Conservation (phyloP, 2,113 vertebrate genomes). For the Dryoscopus gambensis region DNA sequence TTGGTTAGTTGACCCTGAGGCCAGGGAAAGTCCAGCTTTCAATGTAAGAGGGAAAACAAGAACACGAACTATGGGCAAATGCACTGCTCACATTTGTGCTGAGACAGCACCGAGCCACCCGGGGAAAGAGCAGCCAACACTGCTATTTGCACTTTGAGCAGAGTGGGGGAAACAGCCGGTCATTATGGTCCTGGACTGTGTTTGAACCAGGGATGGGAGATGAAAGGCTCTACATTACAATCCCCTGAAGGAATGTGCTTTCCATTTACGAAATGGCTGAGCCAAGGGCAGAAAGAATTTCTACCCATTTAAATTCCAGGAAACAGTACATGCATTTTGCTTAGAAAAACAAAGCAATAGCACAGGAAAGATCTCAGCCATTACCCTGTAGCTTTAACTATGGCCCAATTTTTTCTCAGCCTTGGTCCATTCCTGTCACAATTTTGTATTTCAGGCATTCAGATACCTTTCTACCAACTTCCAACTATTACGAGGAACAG, state of each 20-base stretch:
- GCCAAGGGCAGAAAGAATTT: conserved; percentile 35
- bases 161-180: neutral
- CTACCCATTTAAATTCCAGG: conserved; percentile 46
- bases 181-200: neutral
- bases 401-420: neutral
- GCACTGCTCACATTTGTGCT: neutral
- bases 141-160: conserved; percentile 15
- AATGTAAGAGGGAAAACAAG: neutral
- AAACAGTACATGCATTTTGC: conserved; percentile 33
- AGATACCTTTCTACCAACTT: neutral
- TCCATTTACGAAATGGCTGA: conserved; percentile 34
- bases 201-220: conserved; percentile 24
- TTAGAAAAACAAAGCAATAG: conserved; percentile 36
- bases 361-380: neutral
- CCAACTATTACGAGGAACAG: neutral
- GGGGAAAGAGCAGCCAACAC: neutral
- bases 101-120: neutral
- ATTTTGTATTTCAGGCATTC: neutral
- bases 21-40: neutral
- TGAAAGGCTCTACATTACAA: conserved; percentile 43
- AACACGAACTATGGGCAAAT: neutral
- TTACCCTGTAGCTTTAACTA: neutral
- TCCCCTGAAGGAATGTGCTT: conserved; percentile 17
- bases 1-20: neutral
- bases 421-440: neutral